Base-by-base conservation (phyloP, 2,888 invertebrate species). In the Drosophila nr. fundita region DNA sequence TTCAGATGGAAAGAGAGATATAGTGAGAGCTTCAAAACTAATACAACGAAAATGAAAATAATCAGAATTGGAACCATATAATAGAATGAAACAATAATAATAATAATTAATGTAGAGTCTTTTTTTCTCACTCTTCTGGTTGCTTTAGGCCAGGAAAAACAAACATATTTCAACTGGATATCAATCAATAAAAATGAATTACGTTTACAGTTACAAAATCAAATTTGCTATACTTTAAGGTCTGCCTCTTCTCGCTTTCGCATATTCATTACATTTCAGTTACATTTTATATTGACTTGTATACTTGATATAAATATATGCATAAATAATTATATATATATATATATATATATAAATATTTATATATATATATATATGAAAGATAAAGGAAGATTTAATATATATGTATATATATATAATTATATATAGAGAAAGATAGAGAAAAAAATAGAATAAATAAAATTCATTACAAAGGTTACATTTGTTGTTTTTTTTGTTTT, bases 21-120 rank as follows among this genome's bases (percentile, higher is more conserved):
- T 58, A 72, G 74, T 49, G 58, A 53, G 65, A 70, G 48, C 65
- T 77, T 74, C 58, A 69, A 79, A 81, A 82, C 73, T 68, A 84
- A 75, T 64, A 63, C 68, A 83, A 78, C 60, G 67, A 61, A 77
- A 79, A 74, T 72, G 32, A 68, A 68, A 66, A 50, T 54, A 65
- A 69, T 59, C 55, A 21, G 21, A 70, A 60, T 63, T 38, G 49
- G 24, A 61, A 73, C 21, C 52, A 68, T 27, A 53, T 40, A 8
- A 49, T 36, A 36, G 24, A 45, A 42, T 50, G 54, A 76, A 61
- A 58, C 42, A 52, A 66, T 66, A 64, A 50, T 36, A 64, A 50
- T 36, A 65, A 45, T 64, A 52, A 67, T 78, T 82, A 71, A 68
- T 67, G 40, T 50, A 48, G 36, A n/a, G n/a, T 42, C 32, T 65